Percentiles rank a stretch among this genome's conserved stretches.
Conservation (phyloP, 2,888 invertebrate species). For the Platypus cylindrus region DNA sequence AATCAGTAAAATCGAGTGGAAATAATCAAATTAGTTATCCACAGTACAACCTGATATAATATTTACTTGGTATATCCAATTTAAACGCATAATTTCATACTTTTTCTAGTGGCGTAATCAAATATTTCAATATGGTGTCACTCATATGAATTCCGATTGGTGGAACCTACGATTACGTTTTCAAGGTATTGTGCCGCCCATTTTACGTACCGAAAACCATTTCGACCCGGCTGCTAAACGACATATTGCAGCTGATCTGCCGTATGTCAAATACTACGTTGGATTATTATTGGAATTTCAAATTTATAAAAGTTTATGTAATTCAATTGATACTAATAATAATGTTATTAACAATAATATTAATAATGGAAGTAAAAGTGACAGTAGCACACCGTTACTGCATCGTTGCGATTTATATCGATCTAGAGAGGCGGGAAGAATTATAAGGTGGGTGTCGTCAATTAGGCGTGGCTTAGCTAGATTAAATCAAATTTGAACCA, state of each 20-base stretch:
- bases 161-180: constrained; percentile 61
- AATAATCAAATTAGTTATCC: too few species aligned
- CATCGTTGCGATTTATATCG: constrained; percentile 73
- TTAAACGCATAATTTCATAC: too few species aligned
- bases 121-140: constrained; percentile 60
- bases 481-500: too few species aligned
- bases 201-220: constrained; percentile 54
- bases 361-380: too few species aligned
- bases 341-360: too few species aligned
- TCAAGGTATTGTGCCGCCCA: constrained; percentile 63
- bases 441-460: constrained; percentile 51
- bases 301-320: constrained; percentile 65
- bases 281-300: constrained; percentile 76
- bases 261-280: constrained; percentile 66
- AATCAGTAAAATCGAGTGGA: too few species aligned
- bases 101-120: constrained; percentile 64
- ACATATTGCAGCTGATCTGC: constrained; percentile 64
- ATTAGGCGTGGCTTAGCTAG: too few species aligned
- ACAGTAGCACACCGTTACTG: constrained; percentile 59
- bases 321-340: too few species aligned
- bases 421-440: constrained; percentile 64
- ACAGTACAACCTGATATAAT: not conserved
- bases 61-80: too few species aligned
- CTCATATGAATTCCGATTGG: constrained; percentile 60
- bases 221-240: constrained; percentile 78